A percentile compares a stretch with the other conserved stretches of the same genome.
Conservation (phyloP, 2,888 invertebrate species). For the Drosophila mayaguana region DNA sequence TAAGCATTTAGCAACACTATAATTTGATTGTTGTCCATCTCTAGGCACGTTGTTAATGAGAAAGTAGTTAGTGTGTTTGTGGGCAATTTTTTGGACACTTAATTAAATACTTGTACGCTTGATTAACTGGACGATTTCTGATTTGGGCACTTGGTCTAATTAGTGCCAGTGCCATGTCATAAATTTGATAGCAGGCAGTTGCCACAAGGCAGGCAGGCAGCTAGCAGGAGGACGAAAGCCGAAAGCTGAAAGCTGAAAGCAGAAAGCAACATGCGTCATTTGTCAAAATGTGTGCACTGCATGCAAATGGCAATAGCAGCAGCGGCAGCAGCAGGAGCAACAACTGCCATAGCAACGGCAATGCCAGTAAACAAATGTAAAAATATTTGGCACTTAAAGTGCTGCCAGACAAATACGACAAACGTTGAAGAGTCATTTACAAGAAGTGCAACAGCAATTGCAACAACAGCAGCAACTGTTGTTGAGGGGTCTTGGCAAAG, state of each 20-base stretch:
- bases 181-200: slow-evolving; percentile 57
- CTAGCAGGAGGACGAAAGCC: not conserved
- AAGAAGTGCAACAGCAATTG: slow-evolving; percentile 61
- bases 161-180: slow-evolving; percentile 55
- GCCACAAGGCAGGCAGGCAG: slow-evolving; percentile 15
- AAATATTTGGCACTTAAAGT: slow-evolving; percentile 80
- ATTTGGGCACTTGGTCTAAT: slow-evolving; percentile 67
- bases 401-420: slow-evolving; percentile 79
- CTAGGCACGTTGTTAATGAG: slow-evolving; percentile 11
- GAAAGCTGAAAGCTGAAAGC: slow-evolving; percentile 20
- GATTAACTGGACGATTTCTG: slow-evolving; percentile 56
- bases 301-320: slow-evolving; percentile 28
- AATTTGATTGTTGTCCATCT: not conserved
- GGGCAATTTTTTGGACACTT: slow-evolving; percentile 41
- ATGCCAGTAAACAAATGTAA: slow-evolving; percentile 69
- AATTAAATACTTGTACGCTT: slow-evolving; percentile 73
- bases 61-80: slow-evolving; percentile 9
- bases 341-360: slow-evolving; percentile 33
- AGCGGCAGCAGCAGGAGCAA: slow-evolving; percentile 24
- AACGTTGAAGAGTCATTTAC: slow-evolving; percentile 78
- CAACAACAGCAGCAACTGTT: slow-evolving; percentile 21
- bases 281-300: slow-evolving; percentile 47
- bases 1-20: not conserved
- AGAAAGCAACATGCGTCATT: slow-evolving; percentile 43
- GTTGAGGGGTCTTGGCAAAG: slow-evolving; percentile 40